Evolutionary conservation across 2,797 vertebrate genomes (phyloP).

Genomic region (Argya squamiceps): DNA sequence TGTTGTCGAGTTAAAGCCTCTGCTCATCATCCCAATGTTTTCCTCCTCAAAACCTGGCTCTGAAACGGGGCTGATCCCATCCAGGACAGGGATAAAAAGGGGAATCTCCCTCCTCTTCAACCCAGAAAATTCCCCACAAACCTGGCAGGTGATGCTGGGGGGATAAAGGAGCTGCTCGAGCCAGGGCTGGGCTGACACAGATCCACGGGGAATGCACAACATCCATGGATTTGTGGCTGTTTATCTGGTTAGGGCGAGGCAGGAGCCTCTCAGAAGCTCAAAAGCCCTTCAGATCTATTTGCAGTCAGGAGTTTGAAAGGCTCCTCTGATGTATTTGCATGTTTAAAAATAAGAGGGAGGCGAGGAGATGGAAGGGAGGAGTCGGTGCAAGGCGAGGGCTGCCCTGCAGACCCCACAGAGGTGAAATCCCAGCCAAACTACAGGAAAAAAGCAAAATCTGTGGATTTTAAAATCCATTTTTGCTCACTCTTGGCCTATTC

Average conservation of each 20-base stretch:
- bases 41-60: neutral
- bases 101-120: fast-evolving
- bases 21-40: neutral
- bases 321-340: conserved; percentile 17
- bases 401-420: neutral
- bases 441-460: neutral
- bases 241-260: neutral
- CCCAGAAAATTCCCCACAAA: neutral
- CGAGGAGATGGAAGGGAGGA: neutral
- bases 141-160: neutral
- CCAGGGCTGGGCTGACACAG: fast-evolving
- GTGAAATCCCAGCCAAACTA: neutral
- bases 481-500: neutral
- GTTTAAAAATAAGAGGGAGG: neutral
- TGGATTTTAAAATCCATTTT: neutral
- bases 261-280: conserved; percentile 1
- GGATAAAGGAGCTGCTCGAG: neutral
- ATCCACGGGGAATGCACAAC: fast-evolving
- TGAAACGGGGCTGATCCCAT: fast-evolving
- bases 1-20: neutral
- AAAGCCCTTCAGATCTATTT: conserved; percentile 33
- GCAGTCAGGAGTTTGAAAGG: neutral
- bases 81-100: neutral
- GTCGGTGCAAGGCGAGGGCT: neutral
- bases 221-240: fast-evolving